phyloP scores from a whole-genome alignment of 2,797 vertebrate species.

The Brotula barbata region DNA sequence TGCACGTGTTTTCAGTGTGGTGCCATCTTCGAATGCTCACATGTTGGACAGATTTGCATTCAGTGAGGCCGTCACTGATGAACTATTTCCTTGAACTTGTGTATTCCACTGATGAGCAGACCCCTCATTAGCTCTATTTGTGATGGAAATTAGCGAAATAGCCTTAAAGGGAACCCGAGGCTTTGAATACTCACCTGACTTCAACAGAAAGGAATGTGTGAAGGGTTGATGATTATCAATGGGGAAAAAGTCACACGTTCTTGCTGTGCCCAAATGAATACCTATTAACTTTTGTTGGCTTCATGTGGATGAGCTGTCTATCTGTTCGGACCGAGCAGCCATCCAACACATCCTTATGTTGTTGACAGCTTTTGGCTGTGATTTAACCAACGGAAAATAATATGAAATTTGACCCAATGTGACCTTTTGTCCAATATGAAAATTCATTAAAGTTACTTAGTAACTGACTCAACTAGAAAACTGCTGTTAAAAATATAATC shows the following conservation, averaged over 20 bases:
- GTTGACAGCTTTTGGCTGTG: slow-evolving; percentile 56
- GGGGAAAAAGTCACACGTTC: slow-evolving; percentile 38
- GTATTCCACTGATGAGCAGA: slow-evolving; percentile 58
- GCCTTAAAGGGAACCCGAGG: slow-evolving; percentile 28
- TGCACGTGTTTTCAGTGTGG: too few species aligned
- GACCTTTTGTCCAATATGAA: slow-evolving; percentile 46
- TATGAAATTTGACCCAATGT: too few species aligned
- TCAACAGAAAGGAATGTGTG: slow-evolving; percentile 61
- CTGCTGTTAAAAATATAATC: too few species aligned
- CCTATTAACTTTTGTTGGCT: slow-evolving; percentile 21
- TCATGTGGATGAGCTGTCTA: too few species aligned
- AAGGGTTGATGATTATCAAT: slow-evolving; percentile 66
- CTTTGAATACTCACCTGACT: slow-evolving; percentile 33
- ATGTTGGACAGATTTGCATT: too few species aligned
- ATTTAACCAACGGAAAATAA: too few species aligned
- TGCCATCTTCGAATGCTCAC: too few species aligned
- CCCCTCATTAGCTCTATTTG: slow-evolving; percentile 47
- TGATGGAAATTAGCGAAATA: slow-evolving; percentile 55
- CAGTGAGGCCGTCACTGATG: too few species aligned
- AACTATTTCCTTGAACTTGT: slow-evolving; percentile 50
- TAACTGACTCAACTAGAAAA: slow-evolving; percentile 12
- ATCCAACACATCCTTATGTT: slow-evolving; percentile 40
- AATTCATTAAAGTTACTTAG: slow-evolving; percentile 26
- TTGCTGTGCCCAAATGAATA: slow-evolving; percentile 27
- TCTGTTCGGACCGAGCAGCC: slow-evolving; percentile 8